Percentiles rank a stretch among this genome's conserved stretches.
These are phyloP conservation scores for Congeria kusceri DNA, from an alignment of 2,888 invertebrate species.

Conservation along the genomic window DNA sequence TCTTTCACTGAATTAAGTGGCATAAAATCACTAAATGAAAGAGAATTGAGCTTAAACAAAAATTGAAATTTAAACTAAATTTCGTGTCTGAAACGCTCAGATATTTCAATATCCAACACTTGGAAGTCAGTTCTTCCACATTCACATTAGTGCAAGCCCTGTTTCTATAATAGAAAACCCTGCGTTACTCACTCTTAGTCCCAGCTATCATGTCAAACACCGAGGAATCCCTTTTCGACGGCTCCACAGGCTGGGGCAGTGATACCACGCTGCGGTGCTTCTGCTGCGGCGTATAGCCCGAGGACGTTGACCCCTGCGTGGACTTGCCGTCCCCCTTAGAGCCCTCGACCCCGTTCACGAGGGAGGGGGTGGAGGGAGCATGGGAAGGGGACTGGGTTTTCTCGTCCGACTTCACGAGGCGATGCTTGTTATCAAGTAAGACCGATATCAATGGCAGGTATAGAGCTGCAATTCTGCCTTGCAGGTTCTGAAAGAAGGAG, in stretches of 20 bases:
- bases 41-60: too few relatives aligned
- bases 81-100: too few relatives aligned
- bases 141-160: too few relatives aligned
- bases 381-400: slow-evolving; percentile 34
- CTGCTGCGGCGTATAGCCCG: slow-evolving; percentile 53
- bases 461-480: slow-evolving; percentile 93
- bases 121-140: too few relatives aligned
- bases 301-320: slow-evolving; percentile 37
- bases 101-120: too few relatives aligned
- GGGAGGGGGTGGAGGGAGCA: slow-evolving; percentile 30
- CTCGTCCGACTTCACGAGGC: slow-evolving; percentile 86
- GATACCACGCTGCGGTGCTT: slow-evolving; percentile 62
- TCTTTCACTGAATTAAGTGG: too few relatives aligned
- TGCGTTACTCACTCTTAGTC: slow-evolving; percentile 71
- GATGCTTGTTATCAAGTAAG: slow-evolving; percentile 94
- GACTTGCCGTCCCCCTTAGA: slow-evolving; percentile 40
- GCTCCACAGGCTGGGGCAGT: slow-evolving; percentile 38
- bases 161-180: too few relatives aligned
- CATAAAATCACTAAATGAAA: too few relatives aligned
- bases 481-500: slow-evolving; percentile 87
- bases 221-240: slow-evolving; percentile 65
- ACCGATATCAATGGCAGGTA: slow-evolving; percentile 97
- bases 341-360: slow-evolving; percentile 66
- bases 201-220: slow-evolving; percentile 82
- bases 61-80: too few relatives aligned